Conservation (phyloP, 2,888 invertebrate genomes). For the Linyphia triangularis region DNA sequence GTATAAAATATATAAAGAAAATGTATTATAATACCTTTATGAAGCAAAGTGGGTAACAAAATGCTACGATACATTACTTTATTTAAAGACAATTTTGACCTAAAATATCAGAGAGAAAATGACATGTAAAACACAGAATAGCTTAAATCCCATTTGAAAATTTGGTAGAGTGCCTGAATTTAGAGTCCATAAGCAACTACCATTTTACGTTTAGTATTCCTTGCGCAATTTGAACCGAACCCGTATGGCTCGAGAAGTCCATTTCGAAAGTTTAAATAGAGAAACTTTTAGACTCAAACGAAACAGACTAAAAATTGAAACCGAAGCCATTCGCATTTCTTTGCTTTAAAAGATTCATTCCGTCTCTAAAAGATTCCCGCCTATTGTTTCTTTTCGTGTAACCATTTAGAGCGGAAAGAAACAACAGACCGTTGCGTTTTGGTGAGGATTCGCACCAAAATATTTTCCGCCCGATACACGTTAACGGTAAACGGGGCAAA, state of each 20-base stretch:
- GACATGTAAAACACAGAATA: too few relatives aligned
- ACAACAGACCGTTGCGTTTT: conserved; percentile 43
- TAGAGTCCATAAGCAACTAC: too few relatives aligned
- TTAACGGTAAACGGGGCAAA: conserved; percentile 46
- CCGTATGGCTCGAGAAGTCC: not conserved
- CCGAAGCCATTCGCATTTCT: conserved; percentile 19
- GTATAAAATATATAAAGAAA: too few relatives aligned
- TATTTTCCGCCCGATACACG: conserved; percentile 43
- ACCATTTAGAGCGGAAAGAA: conserved; percentile 63
- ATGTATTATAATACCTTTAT: too few relatives aligned
- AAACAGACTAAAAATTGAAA: conserved; percentile 31
- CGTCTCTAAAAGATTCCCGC: too few relatives aligned
- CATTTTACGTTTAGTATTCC: not conserved
- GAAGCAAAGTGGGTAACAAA: too few relatives aligned
- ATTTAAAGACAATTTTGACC: too few relatives aligned
- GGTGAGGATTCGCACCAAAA: conserved; percentile 31
- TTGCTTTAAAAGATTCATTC: conserved; percentile 6
- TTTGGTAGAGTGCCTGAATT: too few relatives aligned
- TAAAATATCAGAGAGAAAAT: too few relatives aligned
- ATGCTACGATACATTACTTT: too few relatives aligned
- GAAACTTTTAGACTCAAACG: not conserved
- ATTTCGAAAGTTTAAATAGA: not conserved
- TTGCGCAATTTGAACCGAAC: conserved; percentile 1
- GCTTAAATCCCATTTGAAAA: too few relatives aligned
- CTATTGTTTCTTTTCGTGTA: conserved; percentile 47